Evolutionary conservation across 2,888 invertebrate genomes (phyloP).

Genomic region (Campoletis raptor): DNA sequence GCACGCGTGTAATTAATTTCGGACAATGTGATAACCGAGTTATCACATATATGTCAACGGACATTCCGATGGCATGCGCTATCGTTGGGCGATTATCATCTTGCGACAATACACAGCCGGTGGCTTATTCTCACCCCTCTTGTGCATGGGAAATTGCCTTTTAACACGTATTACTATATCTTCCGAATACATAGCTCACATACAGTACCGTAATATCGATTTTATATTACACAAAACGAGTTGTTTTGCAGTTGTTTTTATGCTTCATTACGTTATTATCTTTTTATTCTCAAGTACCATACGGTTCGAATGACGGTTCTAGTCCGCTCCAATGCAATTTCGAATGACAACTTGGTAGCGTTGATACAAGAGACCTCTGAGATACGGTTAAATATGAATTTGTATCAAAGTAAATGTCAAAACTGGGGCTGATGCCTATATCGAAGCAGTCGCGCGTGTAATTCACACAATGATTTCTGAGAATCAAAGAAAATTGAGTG

Average conservation of each 20-base stretch:
- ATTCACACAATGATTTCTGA: neutral
- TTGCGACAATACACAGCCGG: constrained; percentile 49
- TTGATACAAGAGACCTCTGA: neutral
- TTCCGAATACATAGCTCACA: neutral
- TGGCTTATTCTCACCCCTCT: constrained; percentile 3
- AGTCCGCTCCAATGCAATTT: no score
- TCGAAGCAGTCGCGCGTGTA: neutral
- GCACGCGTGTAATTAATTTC: constrained; percentile 40
- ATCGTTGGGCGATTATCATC: constrained; percentile 51
- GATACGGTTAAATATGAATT: neutral
- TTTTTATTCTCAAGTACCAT: no score
- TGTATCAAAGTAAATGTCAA: neutral
- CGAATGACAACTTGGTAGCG: no score
- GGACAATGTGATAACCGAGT: constrained; percentile 19
- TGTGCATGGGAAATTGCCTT: constrained; percentile 14
- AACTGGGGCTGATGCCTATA: neutral
- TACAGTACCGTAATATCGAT: neutral
- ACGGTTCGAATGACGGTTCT: no score
- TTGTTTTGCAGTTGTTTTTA: no score
- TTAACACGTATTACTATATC: neutral
- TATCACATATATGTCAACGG: constrained; percentile 58
- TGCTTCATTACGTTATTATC: no score
- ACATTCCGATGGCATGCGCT: constrained; percentile 27
- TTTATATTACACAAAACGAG: no score
- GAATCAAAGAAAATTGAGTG: constrained; percentile 9